A percentile compares a stretch with the other conserved stretches of the same genome.
These are phyloP conservation scores for Abrostola triplasia DNA, from an alignment of 2,888 invertebrate genomes.

Conservation along the genomic window DNA sequence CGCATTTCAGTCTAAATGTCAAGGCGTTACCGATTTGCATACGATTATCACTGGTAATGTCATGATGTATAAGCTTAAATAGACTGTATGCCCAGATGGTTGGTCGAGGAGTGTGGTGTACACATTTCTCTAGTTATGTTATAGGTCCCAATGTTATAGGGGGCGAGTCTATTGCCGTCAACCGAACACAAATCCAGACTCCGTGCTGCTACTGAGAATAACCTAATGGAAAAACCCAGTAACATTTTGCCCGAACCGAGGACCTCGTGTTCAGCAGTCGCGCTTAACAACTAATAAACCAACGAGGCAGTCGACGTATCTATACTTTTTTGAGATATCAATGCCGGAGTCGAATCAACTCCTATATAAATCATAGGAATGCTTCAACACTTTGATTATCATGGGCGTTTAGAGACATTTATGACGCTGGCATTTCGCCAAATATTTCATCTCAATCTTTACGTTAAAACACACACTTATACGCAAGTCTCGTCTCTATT, in stretches of 20 bases:
- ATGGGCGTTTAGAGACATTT: background rate
- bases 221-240: too few species aligned
- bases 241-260: too few species aligned
- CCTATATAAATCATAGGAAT: background rate
- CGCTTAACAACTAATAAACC: too few species aligned
- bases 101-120: background rate
- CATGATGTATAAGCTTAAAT: background rate
- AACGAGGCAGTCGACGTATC: too few species aligned
- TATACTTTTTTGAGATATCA: too few species aligned
- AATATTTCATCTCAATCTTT: slow-evolving; percentile 24
- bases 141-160: too few species aligned
- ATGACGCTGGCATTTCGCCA: slow-evolving; percentile 17
- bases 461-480: background rate
- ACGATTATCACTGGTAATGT: slow-evolving; percentile 10
- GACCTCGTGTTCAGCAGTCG: too few species aligned
- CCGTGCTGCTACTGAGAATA: too few species aligned
- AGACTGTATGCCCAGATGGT: background rate
- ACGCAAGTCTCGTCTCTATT: too few species aligned
- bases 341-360: too few species aligned
- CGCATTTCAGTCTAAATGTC: slow-evolving; percentile 13
- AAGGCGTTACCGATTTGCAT: slow-evolving; percentile 18
- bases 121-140: too few species aligned
- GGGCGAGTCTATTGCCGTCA: background rate
- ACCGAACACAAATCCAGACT: too few species aligned
- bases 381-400: background rate